Evolutionary conservation across 2,797 vertebrate genomes (phyloP).

Genomic region (Siniperca undulata): DNA sequence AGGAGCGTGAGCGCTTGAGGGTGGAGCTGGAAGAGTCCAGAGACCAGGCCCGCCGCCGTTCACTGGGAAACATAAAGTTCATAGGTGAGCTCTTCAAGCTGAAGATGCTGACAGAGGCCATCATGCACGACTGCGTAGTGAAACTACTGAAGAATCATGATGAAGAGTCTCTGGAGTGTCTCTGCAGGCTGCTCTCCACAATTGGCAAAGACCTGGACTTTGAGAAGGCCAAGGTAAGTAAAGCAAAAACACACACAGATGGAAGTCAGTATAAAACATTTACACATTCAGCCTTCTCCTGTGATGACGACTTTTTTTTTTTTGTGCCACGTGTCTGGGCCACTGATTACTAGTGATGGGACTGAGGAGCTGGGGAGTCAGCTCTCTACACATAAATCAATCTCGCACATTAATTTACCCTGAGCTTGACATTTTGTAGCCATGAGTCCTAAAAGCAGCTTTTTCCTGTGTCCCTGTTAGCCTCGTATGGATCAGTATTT

Average conservation of each 20-base stretch:
- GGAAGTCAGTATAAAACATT: background rate
- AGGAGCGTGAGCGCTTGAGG: constrained; percentile 92
- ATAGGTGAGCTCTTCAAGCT: constrained; percentile 98
- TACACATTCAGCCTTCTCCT: background rate
- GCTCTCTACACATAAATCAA: background rate
- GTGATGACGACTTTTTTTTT: constrained; percentile 44
- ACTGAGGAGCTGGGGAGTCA: constrained; percentile 53
- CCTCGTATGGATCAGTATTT: constrained; percentile 99
- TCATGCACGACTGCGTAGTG: constrained; percentile 99
- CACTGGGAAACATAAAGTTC: constrained; percentile 98
- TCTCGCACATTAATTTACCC: background rate
- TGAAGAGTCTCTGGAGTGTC: constrained; percentile 97
- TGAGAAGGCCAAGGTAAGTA: constrained; percentile 92
- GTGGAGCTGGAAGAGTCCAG: constrained; percentile 90
- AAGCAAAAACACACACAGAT: background rate
- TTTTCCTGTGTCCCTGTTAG: constrained; percentile 72
- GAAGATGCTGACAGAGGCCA: constrained; percentile 98
- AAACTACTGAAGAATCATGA: constrained; percentile 99
- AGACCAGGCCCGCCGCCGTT: constrained; percentile 93
- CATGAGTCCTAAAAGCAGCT: background rate
- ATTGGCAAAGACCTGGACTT: constrained; percentile 99
- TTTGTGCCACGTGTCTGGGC: constrained; percentile 65
- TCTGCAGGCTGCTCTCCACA: constrained; percentile 96
- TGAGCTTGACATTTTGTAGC: background rate
- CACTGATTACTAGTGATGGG: constrained; percentile 56